Base-by-base conservation (phyloP, 2,888 invertebrate species). In the Stenodema calcarata region DNA sequence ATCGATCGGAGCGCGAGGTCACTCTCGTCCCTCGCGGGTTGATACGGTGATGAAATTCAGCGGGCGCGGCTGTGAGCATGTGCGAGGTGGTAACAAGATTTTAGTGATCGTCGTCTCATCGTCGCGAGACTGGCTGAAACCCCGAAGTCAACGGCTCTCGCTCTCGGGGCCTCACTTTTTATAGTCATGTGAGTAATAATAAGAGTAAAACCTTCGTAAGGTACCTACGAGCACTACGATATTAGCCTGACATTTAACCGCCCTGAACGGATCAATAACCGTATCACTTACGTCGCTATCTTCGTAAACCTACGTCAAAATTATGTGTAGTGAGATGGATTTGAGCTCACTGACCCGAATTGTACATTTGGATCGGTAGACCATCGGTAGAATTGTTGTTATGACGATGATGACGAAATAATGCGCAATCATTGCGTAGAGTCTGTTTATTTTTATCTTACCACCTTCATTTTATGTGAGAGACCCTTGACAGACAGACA, bases 131-230 rank as follows among this genome's bases (percentile, higher is more conserved):
- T 86, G 86, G 78, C 87, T n/a, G 86, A 88, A 47, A 86, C 82
- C 16, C 82, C 87, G 11, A 87, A 23, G 27, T 86, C 86, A 9
- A 87, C 86, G 14, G 86, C 87, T 23, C n/a, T 87, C 16, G 87
- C 87, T 12, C 86, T 87, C 23, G 87, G 87, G 47, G 80, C 87
- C 12, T 82, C 87, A 7, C 35, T 87, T 0, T 27, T 87, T 11
- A 50, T 87, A 35, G 62, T 84, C 44, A 18, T 87, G 87, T 87
- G 73, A 87, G 87, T 87, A 35, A 0, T n/a, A 9, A n/a, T n/a
- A n/a, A n/a, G n/a, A n/a, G n/a, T n/a, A n/a, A n/a, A n/a, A n/a
- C n/a, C n/a, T n/a, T n/a, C n/a, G n/a, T n/a, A n/a, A n/a, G n/a
- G n/a, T n/a, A n/a, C n/a, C n/a, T n/a, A n/a, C n/a, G n/a, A n/a